Conservation (phyloP, 2,888 invertebrate genomes). For the Steinernema carpocapsae region DNA sequence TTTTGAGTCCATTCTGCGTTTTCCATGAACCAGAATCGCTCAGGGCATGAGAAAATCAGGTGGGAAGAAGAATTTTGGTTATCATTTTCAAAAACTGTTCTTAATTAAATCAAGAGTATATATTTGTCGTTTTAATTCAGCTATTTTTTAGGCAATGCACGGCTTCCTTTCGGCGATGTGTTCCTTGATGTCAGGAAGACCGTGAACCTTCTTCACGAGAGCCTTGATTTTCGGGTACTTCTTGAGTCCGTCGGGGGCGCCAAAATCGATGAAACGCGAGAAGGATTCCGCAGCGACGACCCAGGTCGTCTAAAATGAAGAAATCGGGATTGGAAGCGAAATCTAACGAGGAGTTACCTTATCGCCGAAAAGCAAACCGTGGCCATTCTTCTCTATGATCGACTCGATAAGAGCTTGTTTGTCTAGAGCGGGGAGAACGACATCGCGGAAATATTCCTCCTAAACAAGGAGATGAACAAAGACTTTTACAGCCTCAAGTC, state of each 20-base stretch:
- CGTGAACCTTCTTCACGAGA: constrained; percentile 58
- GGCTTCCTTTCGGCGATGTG: constrained; percentile 44
- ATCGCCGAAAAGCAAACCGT: constrained; percentile 54
- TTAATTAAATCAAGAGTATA: too few species aligned
- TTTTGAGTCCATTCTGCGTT: too few species aligned
- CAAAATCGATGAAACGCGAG: constrained; percentile 56
- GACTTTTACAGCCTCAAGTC: not conserved
- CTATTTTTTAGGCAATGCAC: not conserved
- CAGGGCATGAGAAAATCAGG: too few species aligned
- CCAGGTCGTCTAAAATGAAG: constrained; percentile 54
- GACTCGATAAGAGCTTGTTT: constrained; percentile 57
- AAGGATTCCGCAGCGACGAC: constrained; percentile 63
- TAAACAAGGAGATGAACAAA: not conserved
- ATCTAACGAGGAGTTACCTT: too few species aligned
- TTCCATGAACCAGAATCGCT: too few species aligned
- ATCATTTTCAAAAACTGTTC: too few species aligned
- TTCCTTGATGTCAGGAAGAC: constrained; percentile 55
- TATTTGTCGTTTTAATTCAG: too few species aligned
- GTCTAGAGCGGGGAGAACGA: constrained; percentile 58
- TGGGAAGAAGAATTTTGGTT: too few species aligned
- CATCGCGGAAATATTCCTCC: constrained; percentile 52
- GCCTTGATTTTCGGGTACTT: constrained; percentile 60
- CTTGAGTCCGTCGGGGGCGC: constrained; percentile 55
- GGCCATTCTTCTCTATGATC: constrained; percentile 58
- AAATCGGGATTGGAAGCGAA: not conserved